Conservation (phyloP, 92 coral and sea anemone genomes). For the Heliopora coerulea region DNA sequence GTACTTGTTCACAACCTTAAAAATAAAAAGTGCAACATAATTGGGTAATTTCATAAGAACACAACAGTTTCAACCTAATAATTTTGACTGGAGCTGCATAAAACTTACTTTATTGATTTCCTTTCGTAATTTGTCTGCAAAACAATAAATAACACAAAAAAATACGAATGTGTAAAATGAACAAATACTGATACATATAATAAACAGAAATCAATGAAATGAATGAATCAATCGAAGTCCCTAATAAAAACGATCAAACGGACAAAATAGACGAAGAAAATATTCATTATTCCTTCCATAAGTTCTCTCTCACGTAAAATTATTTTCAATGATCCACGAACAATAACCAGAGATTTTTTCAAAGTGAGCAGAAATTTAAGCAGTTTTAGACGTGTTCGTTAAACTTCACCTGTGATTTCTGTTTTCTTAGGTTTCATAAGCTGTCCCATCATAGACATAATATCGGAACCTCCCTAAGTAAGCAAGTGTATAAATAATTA, state of each 20-base stretch:
- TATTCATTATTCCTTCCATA: too few species aligned
- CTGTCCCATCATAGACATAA: slow-evolving; percentile 99
- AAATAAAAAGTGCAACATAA: too few species aligned
- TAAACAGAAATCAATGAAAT: too few species aligned
- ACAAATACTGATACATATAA: not conserved
- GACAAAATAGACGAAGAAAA: too few species aligned
- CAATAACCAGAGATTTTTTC: too few species aligned
- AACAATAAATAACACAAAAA: not conserved
- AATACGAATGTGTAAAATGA: not conserved
- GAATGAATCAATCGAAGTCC: too few species aligned
- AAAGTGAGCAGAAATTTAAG: not conserved
- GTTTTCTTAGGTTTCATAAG: slow-evolving; percentile 99
- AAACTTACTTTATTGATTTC: slow-evolving; percentile 85
- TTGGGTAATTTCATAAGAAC: too few species aligned
- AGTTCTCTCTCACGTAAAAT: too few species aligned
- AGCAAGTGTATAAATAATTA: not conserved
- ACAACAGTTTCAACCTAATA: too few species aligned
- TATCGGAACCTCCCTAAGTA: slow-evolving; percentile 92
- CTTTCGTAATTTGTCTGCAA: slow-evolving; percentile 87
- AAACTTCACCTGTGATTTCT: slow-evolving; percentile 85
- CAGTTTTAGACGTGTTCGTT: not conserved
- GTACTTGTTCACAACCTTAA: slow-evolving; percentile 93
- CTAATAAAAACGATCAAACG: too few species aligned
- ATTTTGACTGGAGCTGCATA: too few species aligned
- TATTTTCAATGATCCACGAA: too few species aligned